These are phyloP conservation scores for Centrocercus urophasianus DNA, from an alignment of 2,113 vertebrate species.

Conservation along the genomic window DNA sequence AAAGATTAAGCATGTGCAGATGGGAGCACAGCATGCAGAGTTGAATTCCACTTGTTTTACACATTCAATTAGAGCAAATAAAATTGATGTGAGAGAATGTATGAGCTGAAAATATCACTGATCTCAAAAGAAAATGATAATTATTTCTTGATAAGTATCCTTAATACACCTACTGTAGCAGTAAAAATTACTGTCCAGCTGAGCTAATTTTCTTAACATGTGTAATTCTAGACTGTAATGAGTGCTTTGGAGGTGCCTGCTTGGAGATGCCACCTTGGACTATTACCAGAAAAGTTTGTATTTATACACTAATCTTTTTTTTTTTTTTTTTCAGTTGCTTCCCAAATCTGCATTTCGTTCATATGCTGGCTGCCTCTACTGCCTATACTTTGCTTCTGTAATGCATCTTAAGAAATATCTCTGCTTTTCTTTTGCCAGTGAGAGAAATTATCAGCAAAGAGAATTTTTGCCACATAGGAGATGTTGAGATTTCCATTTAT, in stretches of 20 bases:
- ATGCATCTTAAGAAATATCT: not conserved
- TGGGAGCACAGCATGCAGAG: not conserved
- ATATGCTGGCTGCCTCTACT: not conserved
- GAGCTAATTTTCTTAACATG: not conserved
- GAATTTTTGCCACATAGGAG: not conserved
- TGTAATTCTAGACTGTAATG: not conserved
- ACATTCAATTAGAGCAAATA: not conserved
- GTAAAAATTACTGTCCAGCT: not conserved
- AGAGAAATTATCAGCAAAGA: not conserved
- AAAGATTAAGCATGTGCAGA: not conserved
- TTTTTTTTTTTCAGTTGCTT: too few species aligned
- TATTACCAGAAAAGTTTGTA: too few species aligned
- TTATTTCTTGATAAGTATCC: not conserved
- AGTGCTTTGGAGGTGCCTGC: not conserved
- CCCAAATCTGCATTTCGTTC: not conserved
- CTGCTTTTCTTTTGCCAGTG: not conserved
- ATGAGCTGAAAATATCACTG: not conserved
- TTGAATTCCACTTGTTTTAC: not conserved
- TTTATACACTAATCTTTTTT: too few species aligned
- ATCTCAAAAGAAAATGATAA: not conserved
- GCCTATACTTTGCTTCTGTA: not conserved
- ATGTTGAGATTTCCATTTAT: not conserved
- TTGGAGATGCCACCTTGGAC: too few species aligned
- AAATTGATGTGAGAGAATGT: not conserved
- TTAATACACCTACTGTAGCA: not conserved